Percentiles rank a stretch among this genome's conserved stretches.
Conservation (phyloP, 2,888 invertebrate species). For the Stenoptilia bipunctidactyla region DNA sequence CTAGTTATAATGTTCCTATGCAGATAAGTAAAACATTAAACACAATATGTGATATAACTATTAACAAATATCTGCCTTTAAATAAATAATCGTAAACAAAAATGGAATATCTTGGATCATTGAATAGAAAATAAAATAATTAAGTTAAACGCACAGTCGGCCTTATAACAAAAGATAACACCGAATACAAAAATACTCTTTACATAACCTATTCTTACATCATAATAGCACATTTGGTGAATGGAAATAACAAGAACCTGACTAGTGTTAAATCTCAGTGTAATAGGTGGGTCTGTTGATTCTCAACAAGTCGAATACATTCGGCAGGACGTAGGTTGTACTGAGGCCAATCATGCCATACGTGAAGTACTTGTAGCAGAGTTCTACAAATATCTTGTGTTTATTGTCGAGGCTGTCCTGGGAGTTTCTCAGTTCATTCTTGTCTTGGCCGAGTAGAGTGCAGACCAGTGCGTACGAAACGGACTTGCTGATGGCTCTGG, state of each 20-base stretch:
- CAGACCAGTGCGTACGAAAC: constrained; percentile 79
- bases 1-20: too few relatives aligned
- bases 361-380: constrained; percentile 86
- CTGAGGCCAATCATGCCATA: constrained; percentile 86
- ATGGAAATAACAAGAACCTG: neutral
- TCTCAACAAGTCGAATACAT: constrained; percentile 79
- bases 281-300: constrained; percentile 89
- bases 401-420: constrained; percentile 76
- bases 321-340: constrained; percentile 82
- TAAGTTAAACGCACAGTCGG: too few relatives aligned
- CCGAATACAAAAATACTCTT: too few relatives aligned
- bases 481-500: constrained; percentile 77
- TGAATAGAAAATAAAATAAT: too few relatives aligned
- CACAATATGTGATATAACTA: too few relatives aligned
- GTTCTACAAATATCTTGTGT: constrained; percentile 82
- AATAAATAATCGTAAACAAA: too few relatives aligned
- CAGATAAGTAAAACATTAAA: too few relatives aligned
- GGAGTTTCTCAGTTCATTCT: constrained; percentile 74
- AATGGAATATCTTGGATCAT: too few relatives aligned
- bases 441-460: constrained; percentile 76
- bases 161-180: too few relatives aligned
- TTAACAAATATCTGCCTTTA: too few relatives aligned
- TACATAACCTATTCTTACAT: too few relatives aligned
- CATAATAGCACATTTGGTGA: too few relatives aligned
- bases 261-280: constrained; percentile 78